Conservation (phyloP, 2,888 invertebrate genomes). For the Ectemnius cavifrons region DNA sequence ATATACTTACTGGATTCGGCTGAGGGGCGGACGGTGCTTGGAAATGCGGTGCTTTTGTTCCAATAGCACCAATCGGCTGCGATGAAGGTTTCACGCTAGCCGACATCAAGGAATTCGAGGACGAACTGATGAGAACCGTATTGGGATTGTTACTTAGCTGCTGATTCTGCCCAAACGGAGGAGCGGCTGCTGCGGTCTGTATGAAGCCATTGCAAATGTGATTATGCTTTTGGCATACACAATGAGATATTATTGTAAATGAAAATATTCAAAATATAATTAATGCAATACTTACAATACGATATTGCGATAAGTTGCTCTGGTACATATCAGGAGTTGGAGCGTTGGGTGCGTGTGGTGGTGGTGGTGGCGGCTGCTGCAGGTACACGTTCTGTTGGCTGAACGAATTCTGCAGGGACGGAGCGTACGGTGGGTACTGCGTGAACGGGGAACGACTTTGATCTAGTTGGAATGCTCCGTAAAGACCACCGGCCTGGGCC, state of each 20-base stretch:
- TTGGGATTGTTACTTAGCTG: constrained; percentile 90
- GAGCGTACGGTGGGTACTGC: constrained; percentile 87
- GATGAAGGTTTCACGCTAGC: constrained; percentile 90
- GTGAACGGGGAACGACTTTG: constrained; percentile 90
- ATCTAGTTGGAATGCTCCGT: constrained; percentile 89
- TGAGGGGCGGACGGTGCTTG: constrained; percentile 81
- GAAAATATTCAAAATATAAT: too few species aligned
- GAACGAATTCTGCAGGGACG: constrained; percentile 79
- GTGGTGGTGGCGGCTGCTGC: constrained; percentile 80
- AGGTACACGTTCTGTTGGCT: constrained; percentile 79
- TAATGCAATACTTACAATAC: constrained; percentile 76
- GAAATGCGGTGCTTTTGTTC: constrained; percentile 82
- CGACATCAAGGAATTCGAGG: constrained; percentile 93
- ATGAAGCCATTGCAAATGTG: not conserved
- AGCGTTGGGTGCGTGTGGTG: constrained; percentile 80
- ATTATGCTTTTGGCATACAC: not conserved
- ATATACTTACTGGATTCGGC: constrained; percentile 75
- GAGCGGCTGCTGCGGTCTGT: constrained; percentile 78
- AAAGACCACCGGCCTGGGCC: constrained; percentile 85
- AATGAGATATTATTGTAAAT: too few species aligned
- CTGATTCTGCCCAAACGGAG: constrained; percentile 89
- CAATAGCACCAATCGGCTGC: constrained; percentile 91
- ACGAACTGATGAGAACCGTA: constrained; percentile 92
- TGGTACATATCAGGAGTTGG: constrained; percentile 86
- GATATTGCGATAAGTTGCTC: constrained; percentile 82